Evolutionary conservation across 1,140 invertebrate species (phyloP), one percentile per base, ranked within the genome.

Genomic region (Penaeus indicus): DNA sequence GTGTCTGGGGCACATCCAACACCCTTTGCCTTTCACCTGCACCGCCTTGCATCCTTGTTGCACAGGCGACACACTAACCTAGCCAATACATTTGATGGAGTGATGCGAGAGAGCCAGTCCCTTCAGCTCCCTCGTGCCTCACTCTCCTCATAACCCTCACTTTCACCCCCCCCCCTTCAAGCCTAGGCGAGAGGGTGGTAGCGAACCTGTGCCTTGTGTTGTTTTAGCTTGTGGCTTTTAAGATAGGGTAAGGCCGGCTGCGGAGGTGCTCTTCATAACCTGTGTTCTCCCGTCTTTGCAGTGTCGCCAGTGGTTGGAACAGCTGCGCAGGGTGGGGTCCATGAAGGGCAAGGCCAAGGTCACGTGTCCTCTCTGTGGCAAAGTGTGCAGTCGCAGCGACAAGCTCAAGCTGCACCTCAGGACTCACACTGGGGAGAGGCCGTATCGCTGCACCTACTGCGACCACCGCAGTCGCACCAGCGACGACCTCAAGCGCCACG

Each of bases 391-490:
- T 61, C 85, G 89, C 16, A 90, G 89, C n/a, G 89, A 91, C 87
- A 90, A 91, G 72, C 88, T 91, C 89, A 93, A 93, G 79, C 92
- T 93, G 67, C 93, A 93, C 87, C 90, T 93, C 1, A 84, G 93
- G 75, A 93, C 92, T 22, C 93, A 93, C 90, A 93, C 93, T n/a
- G 93, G 93, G 16, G 93, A 93, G 84, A 91, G 92, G 79, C 93
- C 93, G 1, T 93, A 93, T 78, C 77, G 82, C 47, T 93, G 93
- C 91, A 91, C 90, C 62, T 92, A 91, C 82, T 93, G 93, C 90
- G 96, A 95, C 0, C 95, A 97, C 93, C 95, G 96, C 89, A 99
- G 98, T 92, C 95, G 95, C 2, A 94, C 97, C 81, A 97, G 97
- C 11, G 97, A 98, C 91, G 97, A 99, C 92, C 93, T 96, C 60